phyloP scores from a whole-genome alignment of 2,888 invertebrate genomes.

The Hesperia comma region DNA sequence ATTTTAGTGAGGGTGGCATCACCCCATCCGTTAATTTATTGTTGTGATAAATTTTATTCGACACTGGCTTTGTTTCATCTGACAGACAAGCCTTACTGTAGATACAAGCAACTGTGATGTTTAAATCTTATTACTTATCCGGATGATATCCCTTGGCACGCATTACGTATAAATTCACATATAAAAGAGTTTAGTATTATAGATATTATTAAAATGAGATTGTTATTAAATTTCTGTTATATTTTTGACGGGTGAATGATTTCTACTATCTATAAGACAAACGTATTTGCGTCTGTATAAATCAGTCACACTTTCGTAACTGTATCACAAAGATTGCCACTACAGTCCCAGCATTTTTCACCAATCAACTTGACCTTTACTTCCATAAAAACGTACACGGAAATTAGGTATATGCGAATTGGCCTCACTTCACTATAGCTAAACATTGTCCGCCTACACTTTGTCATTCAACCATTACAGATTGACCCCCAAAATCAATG shows the following conservation, averaged over 20 bases:
- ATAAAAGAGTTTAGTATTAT: background rate
- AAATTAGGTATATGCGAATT: background rate
- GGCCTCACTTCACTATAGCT: constrained; percentile 4
- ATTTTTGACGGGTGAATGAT: background rate
- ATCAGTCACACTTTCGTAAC: background rate
- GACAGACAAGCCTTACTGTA: background rate
- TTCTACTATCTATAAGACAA: background rate
- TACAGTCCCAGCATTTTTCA: no score
- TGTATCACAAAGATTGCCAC: constrained; percentile 7
- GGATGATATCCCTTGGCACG: background rate
- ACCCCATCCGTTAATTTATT: no score
- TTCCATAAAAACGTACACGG: background rate
- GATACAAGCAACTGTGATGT: background rate
- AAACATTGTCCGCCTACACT: background rate
- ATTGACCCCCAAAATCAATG: background rate
- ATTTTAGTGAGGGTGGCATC: no score
- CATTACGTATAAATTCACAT: constrained; percentile 6
- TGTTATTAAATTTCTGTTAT: background rate
- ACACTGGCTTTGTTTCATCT: no score
- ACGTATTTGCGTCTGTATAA: background rate
- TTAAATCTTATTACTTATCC: background rate
- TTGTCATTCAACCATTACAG: background rate
- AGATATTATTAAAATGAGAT: background rate
- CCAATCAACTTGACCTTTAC: no score
- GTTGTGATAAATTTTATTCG: no score